phyloP scores from a whole-genome alignment of 1,140 invertebrate genomes.

The Acromyrmex heyeri region DNA sequence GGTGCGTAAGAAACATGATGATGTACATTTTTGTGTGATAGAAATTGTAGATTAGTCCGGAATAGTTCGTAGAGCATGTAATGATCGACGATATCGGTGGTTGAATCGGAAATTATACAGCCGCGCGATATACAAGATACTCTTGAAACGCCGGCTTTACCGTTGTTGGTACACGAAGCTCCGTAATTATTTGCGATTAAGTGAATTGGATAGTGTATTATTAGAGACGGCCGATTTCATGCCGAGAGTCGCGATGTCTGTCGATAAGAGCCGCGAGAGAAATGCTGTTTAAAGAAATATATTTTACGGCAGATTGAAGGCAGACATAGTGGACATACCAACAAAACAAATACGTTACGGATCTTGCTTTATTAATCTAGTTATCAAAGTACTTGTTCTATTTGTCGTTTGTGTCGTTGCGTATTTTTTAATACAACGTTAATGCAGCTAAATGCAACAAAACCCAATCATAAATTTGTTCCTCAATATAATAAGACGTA shows the following conservation, averaged over 20 bases:
- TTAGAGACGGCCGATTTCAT: conserved; percentile 57
- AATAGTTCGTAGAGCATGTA: conserved; percentile 60
- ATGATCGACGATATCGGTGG: conserved; percentile 53
- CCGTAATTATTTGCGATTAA: conserved; percentile 72
- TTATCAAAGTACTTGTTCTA: not conserved
- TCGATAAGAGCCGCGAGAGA: conserved; percentile 35
- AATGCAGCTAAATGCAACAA: not conserved
- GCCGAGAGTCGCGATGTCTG: conserved; percentile 49
- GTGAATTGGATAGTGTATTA: conserved; percentile 69
- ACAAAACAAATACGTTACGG: not conserved
- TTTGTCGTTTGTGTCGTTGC: conserved; percentile 1
- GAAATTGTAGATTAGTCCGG: conserved; percentile 52
- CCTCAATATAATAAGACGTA: not conserved
- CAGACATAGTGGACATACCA: conserved; percentile 13
- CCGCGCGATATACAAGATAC: conserved; percentile 53
- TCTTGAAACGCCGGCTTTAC: conserved; percentile 48
- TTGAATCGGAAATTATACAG: conserved; percentile 64
- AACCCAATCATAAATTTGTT: not conserved
- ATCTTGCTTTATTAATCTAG: not conserved
- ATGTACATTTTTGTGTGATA: conserved; percentile 42
- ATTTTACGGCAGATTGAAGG: conserved; percentile 5
- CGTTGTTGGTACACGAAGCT: conserved; percentile 56
- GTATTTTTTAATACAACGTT: not conserved
- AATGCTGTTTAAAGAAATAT: conserved; percentile 26
- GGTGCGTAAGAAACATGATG: not conserved